Evolutionary conservation across 2,113 vertebrate genomes (phyloP), one percentile per base, ranked within the genome.

Genomic region (Salvelinus sp.): DNA sequence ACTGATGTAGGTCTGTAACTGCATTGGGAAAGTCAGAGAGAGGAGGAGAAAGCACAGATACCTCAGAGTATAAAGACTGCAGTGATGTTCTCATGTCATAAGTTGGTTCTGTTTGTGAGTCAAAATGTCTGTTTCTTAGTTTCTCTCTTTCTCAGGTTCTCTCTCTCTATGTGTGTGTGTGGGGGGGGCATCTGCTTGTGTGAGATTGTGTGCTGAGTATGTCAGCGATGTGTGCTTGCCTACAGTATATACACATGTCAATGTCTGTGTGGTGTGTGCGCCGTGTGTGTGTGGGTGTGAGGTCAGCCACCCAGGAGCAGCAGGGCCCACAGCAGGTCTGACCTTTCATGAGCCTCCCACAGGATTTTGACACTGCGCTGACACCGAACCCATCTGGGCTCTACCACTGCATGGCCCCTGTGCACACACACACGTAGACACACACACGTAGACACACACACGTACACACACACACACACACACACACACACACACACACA

Each of bases 1-100:
- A 54, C 85, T 84, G 81, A 70, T 85, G 84, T 86, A 85, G 82
- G 83, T 70, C 72, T 75, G 83, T 88, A 85, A 91, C 88, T 88
- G 82, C 80, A 81, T 86, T 80, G 83, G 83, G 82, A 79, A 86
- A 79, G 78, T 70, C 77, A 54, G 63, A 76, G 72, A 14, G 75
- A n/a, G 23, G 2, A 7, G 65, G 76, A 70, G 73, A 66, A 73
- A 81, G 80, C 30, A 76, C 79, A 79, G 86, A 78, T 77, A 63
- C 80, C 79, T 83, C 6, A 16, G 81, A 81, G 80, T 75, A 18
- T 3, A 18, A 9, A 2, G 63, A 27, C 4, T 16, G 65, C 23
- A 30, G 13, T 14, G 65, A 27, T 73, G 60, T 73, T 2, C 73
- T 81, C 58, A 63, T 48, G 33, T 65, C 72, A 33, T 10, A 10